These are phyloP conservation scores for Zaprionus kolodkinae DNA, from an alignment of 1,140 invertebrate genomes.

Conservation along the genomic window DNA sequence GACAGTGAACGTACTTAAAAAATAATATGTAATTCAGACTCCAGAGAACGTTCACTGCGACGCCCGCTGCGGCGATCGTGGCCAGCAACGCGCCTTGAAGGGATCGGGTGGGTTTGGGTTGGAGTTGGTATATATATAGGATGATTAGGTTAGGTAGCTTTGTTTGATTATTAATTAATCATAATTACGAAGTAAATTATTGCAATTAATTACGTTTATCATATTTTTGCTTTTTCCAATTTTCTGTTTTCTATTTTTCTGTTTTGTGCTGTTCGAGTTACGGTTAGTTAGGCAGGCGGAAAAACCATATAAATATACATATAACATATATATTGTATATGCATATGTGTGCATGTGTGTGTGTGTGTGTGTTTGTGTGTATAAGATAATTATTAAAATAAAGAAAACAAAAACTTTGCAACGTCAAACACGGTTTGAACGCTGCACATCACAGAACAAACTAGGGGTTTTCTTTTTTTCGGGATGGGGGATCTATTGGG, in stretches of 20 bases:
- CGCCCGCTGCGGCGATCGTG: not conserved
- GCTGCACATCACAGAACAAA: slow-evolving; percentile 80
- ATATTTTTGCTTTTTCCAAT: slow-evolving; percentile 37
- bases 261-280: slow-evolving; percentile 32
- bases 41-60: slow-evolving; percentile 68
- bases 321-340: not conserved
- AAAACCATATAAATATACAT: slow-evolving; percentile 29
- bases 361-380: not conserved
- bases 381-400: slow-evolving; percentile 51
- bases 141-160: not conserved
- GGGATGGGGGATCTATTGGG: slow-evolving; percentile 29
- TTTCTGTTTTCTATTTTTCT: slow-evolving; percentile 4
- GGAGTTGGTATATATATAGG: not conserved
- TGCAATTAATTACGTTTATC: slow-evolving; percentile 53
- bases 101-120: not conserved
- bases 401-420: slow-evolving; percentile 63
- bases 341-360: not conserved
- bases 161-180: slow-evolving; percentile 18
- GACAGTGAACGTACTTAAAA: slow-evolving; percentile 74
- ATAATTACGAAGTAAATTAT: slow-evolving; percentile 43
- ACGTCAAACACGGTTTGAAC: slow-evolving; percentile 55
- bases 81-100: slow-evolving; percentile 3
- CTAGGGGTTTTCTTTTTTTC: slow-evolving; percentile 46
- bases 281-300: slow-evolving; percentile 22
- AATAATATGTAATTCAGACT: slow-evolving; percentile 84